These are phyloP conservation scores for Mimas tiliae DNA, from an alignment of 2,888 invertebrate species.

Conservation along the genomic window DNA sequence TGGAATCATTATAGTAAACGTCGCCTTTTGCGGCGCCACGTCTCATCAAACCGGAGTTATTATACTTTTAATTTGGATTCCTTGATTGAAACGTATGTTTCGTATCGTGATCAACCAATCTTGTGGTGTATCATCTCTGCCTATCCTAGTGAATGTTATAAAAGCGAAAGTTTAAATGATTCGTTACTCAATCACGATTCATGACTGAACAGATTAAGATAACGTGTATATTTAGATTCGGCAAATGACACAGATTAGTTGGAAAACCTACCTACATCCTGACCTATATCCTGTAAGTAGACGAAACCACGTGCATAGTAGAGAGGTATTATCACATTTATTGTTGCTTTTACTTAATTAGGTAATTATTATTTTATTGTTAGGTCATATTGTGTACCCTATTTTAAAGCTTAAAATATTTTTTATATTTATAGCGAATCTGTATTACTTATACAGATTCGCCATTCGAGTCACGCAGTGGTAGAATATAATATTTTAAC, in stretches of 20 bases:
- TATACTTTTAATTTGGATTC: slow-evolving; percentile 43
- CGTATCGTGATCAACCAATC: not conserved
- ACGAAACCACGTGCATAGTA: too few relatives aligned
- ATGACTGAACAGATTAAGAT: not conserved
- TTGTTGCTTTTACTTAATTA: not conserved
- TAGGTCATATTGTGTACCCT: not conserved
- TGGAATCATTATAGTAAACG: slow-evolving; percentile 39
- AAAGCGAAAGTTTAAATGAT: not conserved
- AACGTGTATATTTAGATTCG: not conserved
- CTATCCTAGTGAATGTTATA: not conserved
- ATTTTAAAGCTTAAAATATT: not conserved
- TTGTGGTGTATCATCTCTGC: not conserved
- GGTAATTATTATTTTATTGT: not conserved
- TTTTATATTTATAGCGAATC: not conserved
- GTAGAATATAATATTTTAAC: slow-evolving; percentile 22
- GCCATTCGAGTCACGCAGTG: slow-evolving; percentile 2
- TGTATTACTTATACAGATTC: not conserved
- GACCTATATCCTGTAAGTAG: not conserved
- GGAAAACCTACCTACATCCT: not conserved
- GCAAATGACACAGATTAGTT: not conserved
- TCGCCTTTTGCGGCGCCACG: slow-evolving; percentile 52
- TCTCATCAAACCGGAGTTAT: slow-evolving; percentile 49
- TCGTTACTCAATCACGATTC: not conserved
- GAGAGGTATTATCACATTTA: not conserved
- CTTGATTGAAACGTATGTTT: slow-evolving; percentile 1